phyloP scores from a whole-genome alignment of 1,140 invertebrate species.

The Aphaenogaster floridana region DNA sequence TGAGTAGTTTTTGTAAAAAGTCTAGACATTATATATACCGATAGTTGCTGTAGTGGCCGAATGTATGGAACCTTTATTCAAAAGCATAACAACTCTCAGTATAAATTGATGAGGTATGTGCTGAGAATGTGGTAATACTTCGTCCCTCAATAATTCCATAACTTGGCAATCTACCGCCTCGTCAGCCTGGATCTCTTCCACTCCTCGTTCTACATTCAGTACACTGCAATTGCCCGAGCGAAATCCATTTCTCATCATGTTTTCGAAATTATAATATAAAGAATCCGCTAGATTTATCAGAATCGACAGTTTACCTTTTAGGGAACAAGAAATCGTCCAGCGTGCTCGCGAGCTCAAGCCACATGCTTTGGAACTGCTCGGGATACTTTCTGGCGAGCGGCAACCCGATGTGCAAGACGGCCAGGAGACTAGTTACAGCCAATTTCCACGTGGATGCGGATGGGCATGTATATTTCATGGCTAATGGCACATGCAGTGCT shows the following conservation, averaged over 20 bases:
- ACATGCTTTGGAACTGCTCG: conserved; percentile 91
- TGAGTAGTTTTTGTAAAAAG: not conserved
- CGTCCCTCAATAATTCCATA: conserved; percentile 94
- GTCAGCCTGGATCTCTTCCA: conserved; percentile 94
- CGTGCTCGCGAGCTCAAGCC: conserved; percentile 94
- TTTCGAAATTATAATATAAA: not conserved
- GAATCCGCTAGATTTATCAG: not conserved
- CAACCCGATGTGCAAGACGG: conserved; percentile 93
- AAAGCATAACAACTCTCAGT: conserved; percentile 94
- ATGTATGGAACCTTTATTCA: conserved; percentile 98
- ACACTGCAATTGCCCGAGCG: conserved; percentile 68
- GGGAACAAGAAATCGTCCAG: conserved; percentile 97
- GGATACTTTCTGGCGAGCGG: conserved; percentile 94
- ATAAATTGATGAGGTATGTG: conserved; percentile 95
- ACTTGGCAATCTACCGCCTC: conserved; percentile 95
- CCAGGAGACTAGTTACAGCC: conserved; percentile 92
- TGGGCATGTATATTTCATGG: conserved; percentile 94
- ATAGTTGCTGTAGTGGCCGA: conserved; percentile 91
- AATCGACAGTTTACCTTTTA: conserved; percentile 87
- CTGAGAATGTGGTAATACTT: conserved; percentile 94
- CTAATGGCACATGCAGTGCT: conserved; percentile 91
- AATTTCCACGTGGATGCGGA: conserved; percentile 95
- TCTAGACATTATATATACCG: conserved; percentile 78
- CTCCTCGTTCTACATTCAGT: conserved; percentile 89
- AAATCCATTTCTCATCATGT: conserved; percentile 1